These are phyloP conservation scores for Vespertilio murinus DNA, from an alignment of 2,797 vertebrate species.

Conservation along the genomic window DNA sequence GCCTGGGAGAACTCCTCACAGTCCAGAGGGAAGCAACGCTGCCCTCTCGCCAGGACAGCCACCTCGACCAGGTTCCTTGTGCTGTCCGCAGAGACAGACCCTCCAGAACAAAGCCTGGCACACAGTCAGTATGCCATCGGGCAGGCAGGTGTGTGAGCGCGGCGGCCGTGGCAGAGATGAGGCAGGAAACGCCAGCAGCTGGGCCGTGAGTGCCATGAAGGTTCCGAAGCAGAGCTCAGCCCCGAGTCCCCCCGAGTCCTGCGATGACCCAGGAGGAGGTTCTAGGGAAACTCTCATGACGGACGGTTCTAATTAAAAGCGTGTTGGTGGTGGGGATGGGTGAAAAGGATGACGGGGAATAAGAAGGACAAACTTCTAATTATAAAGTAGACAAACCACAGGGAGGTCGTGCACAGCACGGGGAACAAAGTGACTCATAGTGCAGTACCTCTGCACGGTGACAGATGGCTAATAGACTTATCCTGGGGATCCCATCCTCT, in stretches of 20 bases:
- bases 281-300: not conserved
- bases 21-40: not conserved
- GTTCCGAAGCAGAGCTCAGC: not conserved
- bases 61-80: not conserved
- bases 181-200: not conserved
- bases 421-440: not conserved
- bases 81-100: not conserved
- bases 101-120: not conserved
- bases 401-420: not conserved
- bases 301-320: not conserved
- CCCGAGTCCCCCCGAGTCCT: not conserved
- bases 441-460: not conserved
- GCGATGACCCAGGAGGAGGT: not conserved
- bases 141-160: not conserved
- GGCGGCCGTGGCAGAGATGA: rapidly evolving
- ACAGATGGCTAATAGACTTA: not conserved
- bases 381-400: not conserved
- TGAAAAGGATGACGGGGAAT: not conserved
- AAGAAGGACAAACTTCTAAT: not conserved
- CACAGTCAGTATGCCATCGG: rapidly evolving
- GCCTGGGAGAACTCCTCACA: not conserved
- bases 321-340: not conserved
- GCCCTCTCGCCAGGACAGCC: not conserved
- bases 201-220: rapidly evolving
- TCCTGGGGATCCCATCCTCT: not conserved